Conservation (phyloP, 2,113 vertebrate species). For the Ranitomeya imitator region DNA sequence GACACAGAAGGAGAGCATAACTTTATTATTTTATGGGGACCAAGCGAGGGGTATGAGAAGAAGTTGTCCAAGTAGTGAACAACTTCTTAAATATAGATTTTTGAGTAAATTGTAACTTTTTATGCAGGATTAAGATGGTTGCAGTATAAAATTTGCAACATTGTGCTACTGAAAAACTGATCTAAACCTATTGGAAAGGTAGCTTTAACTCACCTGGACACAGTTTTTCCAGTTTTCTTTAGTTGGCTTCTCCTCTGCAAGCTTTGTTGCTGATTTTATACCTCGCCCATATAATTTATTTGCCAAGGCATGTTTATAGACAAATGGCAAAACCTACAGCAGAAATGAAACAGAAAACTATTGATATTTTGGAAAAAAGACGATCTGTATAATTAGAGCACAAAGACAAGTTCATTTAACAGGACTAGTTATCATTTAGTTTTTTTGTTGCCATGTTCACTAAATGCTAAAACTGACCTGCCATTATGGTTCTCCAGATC, state of each 20-base stretch:
- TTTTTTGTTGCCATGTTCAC: no score
- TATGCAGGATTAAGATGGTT: no score
- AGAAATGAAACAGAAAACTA: conserved; percentile 38
- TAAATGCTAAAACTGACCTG: no score
- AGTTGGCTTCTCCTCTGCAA: conserved; percentile 94
- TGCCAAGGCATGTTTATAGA: conserved; percentile 94
- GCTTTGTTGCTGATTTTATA: conserved; percentile 92
- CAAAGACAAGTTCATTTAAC: background rate
- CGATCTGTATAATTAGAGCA: background rate
- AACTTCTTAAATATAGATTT: no score
- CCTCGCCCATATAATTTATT: conserved; percentile 94
- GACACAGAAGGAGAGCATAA: no score
- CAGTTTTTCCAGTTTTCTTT: conserved; percentile 97
- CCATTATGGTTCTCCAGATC: no score
- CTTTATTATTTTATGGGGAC: no score
- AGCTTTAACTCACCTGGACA: conserved; percentile 81
- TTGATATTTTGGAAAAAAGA: background rate
- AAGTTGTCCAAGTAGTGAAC: no score
- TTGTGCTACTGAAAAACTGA: no score
- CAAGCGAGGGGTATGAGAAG: no score
- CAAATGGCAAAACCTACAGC: conserved; percentile 90
- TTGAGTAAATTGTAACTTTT: no score
- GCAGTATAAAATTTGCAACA: no score
- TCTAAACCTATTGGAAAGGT: background rate
- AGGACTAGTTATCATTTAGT: background rate